phyloP scores from a whole-genome alignment of 1,140 invertebrate species.

The Dendroctonus valens region DNA sequence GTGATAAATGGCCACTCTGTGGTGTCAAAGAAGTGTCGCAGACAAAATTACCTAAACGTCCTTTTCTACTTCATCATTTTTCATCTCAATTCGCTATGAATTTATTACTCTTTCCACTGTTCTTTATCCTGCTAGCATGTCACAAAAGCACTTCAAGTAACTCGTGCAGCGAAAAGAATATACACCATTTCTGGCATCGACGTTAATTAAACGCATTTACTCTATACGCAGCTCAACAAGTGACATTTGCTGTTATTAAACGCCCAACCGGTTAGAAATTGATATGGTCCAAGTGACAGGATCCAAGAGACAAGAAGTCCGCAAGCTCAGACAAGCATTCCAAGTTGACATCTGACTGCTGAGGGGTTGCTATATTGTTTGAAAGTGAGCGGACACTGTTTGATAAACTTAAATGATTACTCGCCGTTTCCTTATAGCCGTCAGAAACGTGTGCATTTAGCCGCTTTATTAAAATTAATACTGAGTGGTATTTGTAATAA shows the following conservation, averaged over 20 bases:
- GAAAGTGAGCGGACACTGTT: constrained; percentile 22
- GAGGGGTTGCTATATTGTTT: constrained; percentile 29
- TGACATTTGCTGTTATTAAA: constrained; percentile 9
- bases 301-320: constrained; percentile 13
- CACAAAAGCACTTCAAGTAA: no score
- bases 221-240: constrained; percentile 4
- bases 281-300: constrained; percentile 7
- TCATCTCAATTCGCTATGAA: not conserved
- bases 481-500: constrained; percentile 6
- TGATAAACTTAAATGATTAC: constrained; percentile 30
- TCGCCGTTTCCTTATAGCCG: constrained; percentile 20
- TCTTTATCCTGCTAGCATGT: no score
- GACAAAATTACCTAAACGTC: constrained; percentile 21
- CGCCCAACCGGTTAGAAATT: constrained; percentile 2
- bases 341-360: constrained; percentile 30
- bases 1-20: constrained; percentile 46
- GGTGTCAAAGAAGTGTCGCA: constrained; percentile 46
- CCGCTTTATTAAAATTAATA: constrained; percentile 17
- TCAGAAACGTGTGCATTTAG: constrained; percentile 15
- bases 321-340: constrained; percentile 18
- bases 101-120: not conserved
- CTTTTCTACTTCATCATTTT: constrained; percentile 6
- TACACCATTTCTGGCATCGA: no score
- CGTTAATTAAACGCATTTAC: not conserved
- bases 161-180: no score